Percentiles rank a stretch among this genome's conserved stretches.
Conservation (phyloP, 2,888 invertebrate genomes). For the Erebia ligea region DNA sequence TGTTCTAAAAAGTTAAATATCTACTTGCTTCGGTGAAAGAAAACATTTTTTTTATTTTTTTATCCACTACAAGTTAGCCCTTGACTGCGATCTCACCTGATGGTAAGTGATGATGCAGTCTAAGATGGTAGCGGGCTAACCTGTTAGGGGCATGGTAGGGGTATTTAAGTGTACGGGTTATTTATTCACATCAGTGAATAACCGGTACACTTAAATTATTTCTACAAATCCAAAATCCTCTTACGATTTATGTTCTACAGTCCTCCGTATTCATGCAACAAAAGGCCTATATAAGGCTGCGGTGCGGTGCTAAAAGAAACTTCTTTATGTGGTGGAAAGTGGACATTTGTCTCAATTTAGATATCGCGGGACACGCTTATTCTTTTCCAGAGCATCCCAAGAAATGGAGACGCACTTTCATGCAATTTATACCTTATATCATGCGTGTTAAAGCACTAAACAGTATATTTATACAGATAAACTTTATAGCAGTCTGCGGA, state of each 20-base stretch:
- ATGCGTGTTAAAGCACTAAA: slow-evolving; percentile 3
- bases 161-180: too few species aligned
- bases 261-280: slow-evolving; percentile 3
- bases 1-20: too few species aligned
- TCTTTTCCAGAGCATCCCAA: slow-evolving; percentile 21
- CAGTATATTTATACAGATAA: not conserved
- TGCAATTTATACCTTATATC: slow-evolving; percentile 10
- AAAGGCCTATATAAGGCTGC: slow-evolving; percentile 10
- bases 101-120: too few species aligned
- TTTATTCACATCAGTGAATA: too few species aligned
- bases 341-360: slow-evolving; percentile 31
- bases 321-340: slow-evolving; percentile 19
- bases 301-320: slow-evolving; percentile 4
- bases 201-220: not conserved
- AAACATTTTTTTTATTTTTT: too few species aligned
- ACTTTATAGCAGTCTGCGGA: not conserved
- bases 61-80: too few species aligned
- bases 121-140: too few species aligned
- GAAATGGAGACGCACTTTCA: slow-evolving; percentile 16
- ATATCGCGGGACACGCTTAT: slow-evolving; percentile 14
- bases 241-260: not conserved
- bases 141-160: too few species aligned
- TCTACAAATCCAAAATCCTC: not conserved
- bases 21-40: too few species aligned
- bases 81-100: too few species aligned